Evolutionary conservation across 1,140 invertebrate genomes (phyloP), one percentile per base, ranked within the genome.

Genomic region (Drosophila ercepeae): DNA sequence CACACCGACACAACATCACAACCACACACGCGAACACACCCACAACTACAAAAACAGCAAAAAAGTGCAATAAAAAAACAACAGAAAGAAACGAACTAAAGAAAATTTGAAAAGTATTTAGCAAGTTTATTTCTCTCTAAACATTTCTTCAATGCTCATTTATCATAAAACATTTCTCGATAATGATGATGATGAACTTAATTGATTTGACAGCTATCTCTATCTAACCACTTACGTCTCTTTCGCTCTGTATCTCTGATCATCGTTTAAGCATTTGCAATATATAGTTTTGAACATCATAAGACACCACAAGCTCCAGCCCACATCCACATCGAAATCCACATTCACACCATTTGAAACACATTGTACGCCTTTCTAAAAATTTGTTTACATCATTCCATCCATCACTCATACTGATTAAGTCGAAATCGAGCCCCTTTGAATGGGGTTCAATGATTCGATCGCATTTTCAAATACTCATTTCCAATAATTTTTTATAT

Each of bases 281-380:
- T 39, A 4, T 39, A 75, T 71, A 74, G 59, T 75, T 75, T 32
- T 67, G 49, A 74, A 74, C 48, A 74, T 74, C 71, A 74, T 74
- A 67, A 51, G 61, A 74, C 71, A 74, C 70, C 36, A 39, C 55
- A 53, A 53, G 34, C 32, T 48, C 46, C 54, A 72, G 65, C 63
- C n/a, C n/a, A n/a, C n/a, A n/a, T 48, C 69, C 75, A 83, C 64
- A 60, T 50, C 68, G 71, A 78, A 65, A 67, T 53, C 32, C 53
- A 51, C 44, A 54, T 60, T 42, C 18, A 76, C 63, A 81, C 54
- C 46, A 67, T 67, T 67, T 27, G 39, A 67, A 46, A 84, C 63
- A 84, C 81, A 84, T 84, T 73, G 67, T 69, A 73, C 61, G 72
- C 67, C 75, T 78, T 58, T 79, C 68, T 78, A 54, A 79, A 71